phyloP scores from a whole-genome alignment of 2,797 vertebrate genomes.

The Columba guinea region DNA sequence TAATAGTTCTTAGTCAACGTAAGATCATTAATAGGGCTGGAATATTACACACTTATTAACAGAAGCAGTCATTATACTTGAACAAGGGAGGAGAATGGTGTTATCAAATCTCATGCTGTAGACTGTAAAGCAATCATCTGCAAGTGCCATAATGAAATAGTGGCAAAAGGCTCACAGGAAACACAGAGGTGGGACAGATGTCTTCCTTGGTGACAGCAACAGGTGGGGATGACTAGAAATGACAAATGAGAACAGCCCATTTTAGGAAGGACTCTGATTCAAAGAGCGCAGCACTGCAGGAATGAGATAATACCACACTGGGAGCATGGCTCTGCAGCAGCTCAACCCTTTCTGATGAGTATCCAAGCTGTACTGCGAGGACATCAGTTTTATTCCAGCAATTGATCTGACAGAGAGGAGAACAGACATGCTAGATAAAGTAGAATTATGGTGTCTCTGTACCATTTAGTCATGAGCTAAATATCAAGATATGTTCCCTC shows the following conservation, averaged over 20 bases:
- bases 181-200: neutral
- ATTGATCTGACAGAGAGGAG: neutral
- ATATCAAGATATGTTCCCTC: neutral
- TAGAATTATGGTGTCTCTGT: neutral
- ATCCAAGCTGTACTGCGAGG: neutral
- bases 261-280: neutral
- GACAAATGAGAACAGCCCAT: accelerated
- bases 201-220: neutral
- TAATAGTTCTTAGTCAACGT: neutral
- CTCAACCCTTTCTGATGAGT: neutral
- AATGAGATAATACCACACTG: neutral
- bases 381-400: neutral
- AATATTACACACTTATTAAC: neutral
- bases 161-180: neutral
- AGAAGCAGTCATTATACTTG: neutral
- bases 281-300: neutral
- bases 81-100: neutral
- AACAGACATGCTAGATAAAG: neutral
- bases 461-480: neutral
- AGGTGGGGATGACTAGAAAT: neutral
- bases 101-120: neutral
- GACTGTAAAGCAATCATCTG: neutral
- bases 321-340: neutral
- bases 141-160: neutral
- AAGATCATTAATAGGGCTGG: neutral